Evolutionary conservation across 2,113 vertebrate genomes (phyloP), one percentile per base, ranked within the genome.

Genomic region (human (Homo sapiens)): DNA sequence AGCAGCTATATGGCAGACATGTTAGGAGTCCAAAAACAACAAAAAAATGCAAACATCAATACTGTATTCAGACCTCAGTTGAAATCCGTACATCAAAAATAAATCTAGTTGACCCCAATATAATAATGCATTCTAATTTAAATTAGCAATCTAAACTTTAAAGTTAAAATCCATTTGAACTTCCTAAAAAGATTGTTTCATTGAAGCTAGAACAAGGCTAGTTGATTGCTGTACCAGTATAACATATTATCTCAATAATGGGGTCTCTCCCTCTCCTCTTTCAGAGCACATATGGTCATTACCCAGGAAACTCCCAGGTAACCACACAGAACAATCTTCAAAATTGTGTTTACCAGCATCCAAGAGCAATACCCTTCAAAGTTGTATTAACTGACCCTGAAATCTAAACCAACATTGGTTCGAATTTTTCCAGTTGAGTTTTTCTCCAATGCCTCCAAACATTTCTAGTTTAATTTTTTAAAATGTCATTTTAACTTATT

Each of bases 141-240:
- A 72, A 92, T 93, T 90, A 79, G 8, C 61, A 59, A 78, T 25
- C 45, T 61, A 22, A 88, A 40, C 75, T 3, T 92, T 96, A 68
- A 92, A 38, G 91, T 93, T 92, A 95, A 95, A 93, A 86, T 59
- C 2, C 27, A 55, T 79, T 76, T 94, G 50, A 91, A 88, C 8
- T 96, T 43, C 11, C 32, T 50, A 72, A 64, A 90, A 96, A 79
- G 22, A 87, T n/a, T 92, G 23, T 38, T 97, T 89, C 70, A 43
- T 45, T 17, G 32, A 17, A 68, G 2, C 25, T 73, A 68, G 35
- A 45, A 32, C 20, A 92, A 66, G 4, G 0, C 35, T 75, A 45
- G 59, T 20, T 52, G 35, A 45, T 20, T n/a, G 25, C 32, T 86
- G 8, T 32, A n/a, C 4, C 5, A 43, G 13, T 6, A 23, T 59